Conservation (phyloP, 2,797 vertebrate genomes). For the Lophius americanus region DNA sequence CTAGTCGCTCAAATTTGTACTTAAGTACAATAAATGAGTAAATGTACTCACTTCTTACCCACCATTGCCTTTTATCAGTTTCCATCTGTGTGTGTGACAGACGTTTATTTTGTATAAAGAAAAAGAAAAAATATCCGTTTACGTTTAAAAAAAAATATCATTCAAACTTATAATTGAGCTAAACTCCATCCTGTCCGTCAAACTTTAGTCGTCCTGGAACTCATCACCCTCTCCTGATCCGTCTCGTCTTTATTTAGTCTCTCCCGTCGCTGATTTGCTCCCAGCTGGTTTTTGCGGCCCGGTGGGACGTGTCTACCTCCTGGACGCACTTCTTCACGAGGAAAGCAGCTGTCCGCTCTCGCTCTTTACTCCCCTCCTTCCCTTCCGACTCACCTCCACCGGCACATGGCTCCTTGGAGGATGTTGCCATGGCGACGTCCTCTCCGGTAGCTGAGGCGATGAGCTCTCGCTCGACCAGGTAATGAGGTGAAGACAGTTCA, state of each 20-base stretch:
- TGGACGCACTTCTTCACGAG: slow-evolving; percentile 29
- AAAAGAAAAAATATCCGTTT: no score
- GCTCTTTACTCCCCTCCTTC: neutral
- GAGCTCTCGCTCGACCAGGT: slow-evolving; percentile 1
- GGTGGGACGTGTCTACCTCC: slow-evolving; percentile 34
- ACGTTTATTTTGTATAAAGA: no score
- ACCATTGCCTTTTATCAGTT: neutral
- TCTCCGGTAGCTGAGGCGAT: slow-evolving; percentile 9
- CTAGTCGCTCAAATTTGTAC: no score
- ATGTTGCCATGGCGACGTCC: slow-evolving; percentile 24
- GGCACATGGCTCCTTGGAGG: slow-evolving; percentile 11
- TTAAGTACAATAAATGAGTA: no score
- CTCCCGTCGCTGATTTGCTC: neutral
- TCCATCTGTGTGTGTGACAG: neutral
- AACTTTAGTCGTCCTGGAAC: no score
- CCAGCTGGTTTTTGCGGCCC: slow-evolving; percentile 2
- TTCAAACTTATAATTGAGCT: neutral
- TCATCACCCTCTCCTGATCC: no score
- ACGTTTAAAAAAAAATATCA: neutral
- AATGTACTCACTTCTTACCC: no score
- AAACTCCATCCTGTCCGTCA: neutral
- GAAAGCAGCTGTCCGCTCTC: slow-evolving; percentile 23
- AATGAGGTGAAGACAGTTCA: slow-evolving; percentile 31
- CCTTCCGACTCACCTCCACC: slow-evolving; percentile 12
- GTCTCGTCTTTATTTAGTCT: neutral